Conservation (phyloP, 2,888 invertebrate genomes). For the Dyspetes luteomarginatus region DNA sequence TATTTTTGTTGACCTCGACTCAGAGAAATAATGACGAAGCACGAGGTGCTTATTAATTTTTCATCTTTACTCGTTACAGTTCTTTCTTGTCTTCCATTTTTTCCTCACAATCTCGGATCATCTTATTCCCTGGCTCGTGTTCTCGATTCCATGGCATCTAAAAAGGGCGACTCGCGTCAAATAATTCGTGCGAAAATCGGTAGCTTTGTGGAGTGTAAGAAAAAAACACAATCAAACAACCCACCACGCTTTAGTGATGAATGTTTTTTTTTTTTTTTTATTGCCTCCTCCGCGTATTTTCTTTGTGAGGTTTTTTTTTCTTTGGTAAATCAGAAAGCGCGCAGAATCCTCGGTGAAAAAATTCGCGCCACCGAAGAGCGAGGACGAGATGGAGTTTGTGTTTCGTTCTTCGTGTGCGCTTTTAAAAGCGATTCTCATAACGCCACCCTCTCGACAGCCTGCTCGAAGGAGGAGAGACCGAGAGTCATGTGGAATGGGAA, state of each 20-base stretch:
- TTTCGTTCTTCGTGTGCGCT: conserved; percentile 50
- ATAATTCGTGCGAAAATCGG: conserved; percentile 52
- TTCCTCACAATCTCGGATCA: not conserved
- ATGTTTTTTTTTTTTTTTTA: conserved; percentile 74
- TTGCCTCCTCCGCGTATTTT: conserved; percentile 15
- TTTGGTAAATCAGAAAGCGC: conserved; percentile 4
- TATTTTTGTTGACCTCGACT: too few relatives aligned
- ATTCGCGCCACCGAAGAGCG: conserved; percentile 31
- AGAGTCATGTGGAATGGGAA: conserved; percentile 39
- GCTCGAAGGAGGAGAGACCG: conserved; percentile 35
- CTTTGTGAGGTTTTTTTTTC: conserved; percentile 21
- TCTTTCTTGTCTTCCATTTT: not conserved
- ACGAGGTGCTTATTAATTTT: too few relatives aligned
- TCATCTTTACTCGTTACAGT: not conserved
- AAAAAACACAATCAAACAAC: conserved; percentile 65
- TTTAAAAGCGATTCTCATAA: conserved; percentile 78
- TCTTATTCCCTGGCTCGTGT: not conserved
- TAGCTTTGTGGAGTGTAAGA: conserved; percentile 35
- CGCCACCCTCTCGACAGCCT: conserved; percentile 62
- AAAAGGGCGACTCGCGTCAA: conserved; percentile 2
- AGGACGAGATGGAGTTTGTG: conserved; percentile 44
- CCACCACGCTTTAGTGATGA: conserved; percentile 68
- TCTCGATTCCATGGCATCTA: conserved; percentile 3
- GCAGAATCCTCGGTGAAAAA: conserved; percentile 19
- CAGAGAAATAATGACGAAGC: too few relatives aligned